Percentiles rank a stretch among this genome's conserved stretches.
phyloP scores from a whole-genome alignment of 2,797 vertebrate genomes.

The Gymnothorax javanicus region DNA sequence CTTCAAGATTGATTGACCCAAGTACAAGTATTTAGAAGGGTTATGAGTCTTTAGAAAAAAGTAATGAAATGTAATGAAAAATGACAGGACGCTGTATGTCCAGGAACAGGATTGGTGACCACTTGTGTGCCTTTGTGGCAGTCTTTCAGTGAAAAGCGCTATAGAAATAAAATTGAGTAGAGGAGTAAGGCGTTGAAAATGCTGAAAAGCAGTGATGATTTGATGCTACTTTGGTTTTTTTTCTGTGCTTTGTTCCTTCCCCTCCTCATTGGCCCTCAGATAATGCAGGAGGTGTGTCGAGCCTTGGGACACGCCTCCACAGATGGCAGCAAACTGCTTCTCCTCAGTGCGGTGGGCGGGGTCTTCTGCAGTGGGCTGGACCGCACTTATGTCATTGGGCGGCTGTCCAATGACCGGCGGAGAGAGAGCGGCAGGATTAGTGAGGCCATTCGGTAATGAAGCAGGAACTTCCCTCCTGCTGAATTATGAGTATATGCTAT shows the following conservation, averaged over 20 bases:
- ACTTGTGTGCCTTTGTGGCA: too few species aligned
- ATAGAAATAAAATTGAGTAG: too few species aligned
- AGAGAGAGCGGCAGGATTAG: slow-evolving; percentile 96
- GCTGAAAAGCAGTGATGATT: background rate
- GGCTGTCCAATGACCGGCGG: slow-evolving; percentile 90
- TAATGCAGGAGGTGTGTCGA: slow-evolving; percentile 95
- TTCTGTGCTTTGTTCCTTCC: slow-evolving; percentile 3
- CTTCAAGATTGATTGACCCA: too few species aligned
- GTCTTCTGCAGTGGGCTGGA: slow-evolving; percentile 97
- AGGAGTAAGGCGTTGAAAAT: too few species aligned
- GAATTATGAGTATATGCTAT: too few species aligned
- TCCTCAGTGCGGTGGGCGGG: slow-evolving; percentile 92
- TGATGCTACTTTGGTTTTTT: background rate
- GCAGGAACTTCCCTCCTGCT: background rate
- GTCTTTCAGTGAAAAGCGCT: too few species aligned
- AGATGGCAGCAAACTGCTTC: slow-evolving; percentile 92
- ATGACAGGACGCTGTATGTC: too few species aligned
- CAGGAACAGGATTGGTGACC: too few species aligned
- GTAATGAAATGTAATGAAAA: too few species aligned
- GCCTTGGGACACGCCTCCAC: slow-evolving; percentile 90
- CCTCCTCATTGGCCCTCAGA: slow-evolving; percentile 66
- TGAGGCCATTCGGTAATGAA: slow-evolving; percentile 88
- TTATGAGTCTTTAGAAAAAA: too few species aligned
- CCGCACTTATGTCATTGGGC: slow-evolving; percentile 93
- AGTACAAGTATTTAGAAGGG: too few species aligned